Conservation (phyloP, 2,113 vertebrate species). For the Centrocercus urophasianus region DNA sequence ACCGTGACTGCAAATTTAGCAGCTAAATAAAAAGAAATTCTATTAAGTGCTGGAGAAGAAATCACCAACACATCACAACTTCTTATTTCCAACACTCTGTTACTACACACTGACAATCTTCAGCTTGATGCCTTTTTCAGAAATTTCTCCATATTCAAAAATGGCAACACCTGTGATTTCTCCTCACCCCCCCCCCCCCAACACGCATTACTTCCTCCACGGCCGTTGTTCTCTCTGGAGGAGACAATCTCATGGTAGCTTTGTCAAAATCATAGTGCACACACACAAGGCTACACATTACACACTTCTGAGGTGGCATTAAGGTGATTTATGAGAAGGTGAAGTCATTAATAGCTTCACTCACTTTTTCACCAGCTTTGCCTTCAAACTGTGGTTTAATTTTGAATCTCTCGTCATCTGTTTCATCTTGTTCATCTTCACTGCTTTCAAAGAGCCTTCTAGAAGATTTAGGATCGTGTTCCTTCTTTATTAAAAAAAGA, state of each 20-base stretch:
- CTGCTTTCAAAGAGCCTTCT: conserved; percentile 86
- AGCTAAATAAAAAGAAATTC: conserved; percentile 79
- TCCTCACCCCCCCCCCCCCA: not conserved
- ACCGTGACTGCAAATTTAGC: conserved; percentile 89
- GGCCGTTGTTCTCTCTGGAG: not conserved
- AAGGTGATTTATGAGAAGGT: not conserved
- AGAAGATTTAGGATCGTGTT: conserved; percentile 14
- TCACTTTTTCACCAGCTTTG: conserved; percentile 91
- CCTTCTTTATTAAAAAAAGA: conserved; percentile 12
- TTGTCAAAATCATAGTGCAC: not conserved
- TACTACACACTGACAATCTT: not conserved
- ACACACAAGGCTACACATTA: not conserved
- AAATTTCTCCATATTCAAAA: not conserved
- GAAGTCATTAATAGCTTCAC: conserved; percentile 20
- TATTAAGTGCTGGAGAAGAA: not conserved
- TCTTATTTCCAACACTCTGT: not conserved
- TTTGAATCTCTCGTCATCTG: conserved; percentile 80
- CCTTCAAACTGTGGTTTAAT: conserved; percentile 96
- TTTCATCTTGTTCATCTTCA: conserved; percentile 81
- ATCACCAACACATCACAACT: not conserved
- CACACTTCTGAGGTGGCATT: not conserved
- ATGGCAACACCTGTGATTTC: not conserved
- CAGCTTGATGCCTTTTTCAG: not conserved
- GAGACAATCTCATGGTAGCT: not conserved
- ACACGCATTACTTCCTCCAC: not conserved